Conservation (phyloP, 2,888 invertebrate genomes). For the Cremastobaeus sp. region DNA sequence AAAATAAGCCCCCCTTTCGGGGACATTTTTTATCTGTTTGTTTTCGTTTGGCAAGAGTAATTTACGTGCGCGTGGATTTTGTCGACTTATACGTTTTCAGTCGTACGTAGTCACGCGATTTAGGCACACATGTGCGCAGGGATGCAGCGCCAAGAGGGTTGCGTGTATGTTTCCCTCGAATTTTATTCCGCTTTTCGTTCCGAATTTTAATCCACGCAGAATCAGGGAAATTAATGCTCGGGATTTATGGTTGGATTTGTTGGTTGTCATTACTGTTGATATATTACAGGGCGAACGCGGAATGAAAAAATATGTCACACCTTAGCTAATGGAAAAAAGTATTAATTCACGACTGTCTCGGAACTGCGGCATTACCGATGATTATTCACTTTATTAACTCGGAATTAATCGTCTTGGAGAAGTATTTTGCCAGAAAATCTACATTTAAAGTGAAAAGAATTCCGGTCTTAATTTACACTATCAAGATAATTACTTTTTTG, state of each 20-base stretch:
- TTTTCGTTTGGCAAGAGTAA: conserved; percentile 27
- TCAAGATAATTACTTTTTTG: conserved; percentile 15
- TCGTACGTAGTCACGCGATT: conserved; percentile 23
- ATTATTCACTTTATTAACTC: background rate
- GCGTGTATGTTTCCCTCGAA: conserved; percentile 9
- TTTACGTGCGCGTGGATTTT: conserved; percentile 36
- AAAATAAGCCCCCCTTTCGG: no score
- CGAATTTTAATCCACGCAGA: conserved; percentile 14
- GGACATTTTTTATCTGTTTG: conserved; percentile 20
- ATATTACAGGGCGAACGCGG: background rate
- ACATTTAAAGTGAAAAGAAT: conserved; percentile 8
- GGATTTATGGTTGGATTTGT: conserved; percentile 2
- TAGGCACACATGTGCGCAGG: conserved; percentile 15
- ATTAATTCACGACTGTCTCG: no score
- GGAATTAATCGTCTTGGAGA: background rate
- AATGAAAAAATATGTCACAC: background rate
- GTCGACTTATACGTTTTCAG: conserved; percentile 17
- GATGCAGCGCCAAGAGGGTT: conserved; percentile 12
- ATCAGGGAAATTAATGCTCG: background rate
- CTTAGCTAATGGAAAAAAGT: background rate
- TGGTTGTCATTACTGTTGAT: background rate
- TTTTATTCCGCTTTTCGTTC: conserved; percentile 12
- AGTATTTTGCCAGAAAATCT: conserved; percentile 17
- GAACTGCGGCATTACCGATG: no score
- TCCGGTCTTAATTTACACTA: conserved; percentile 8